These are phyloP conservation scores for Siniperca scherzeri DNA, from an alignment of 2,797 vertebrate genomes.

Conservation along the genomic window DNA sequence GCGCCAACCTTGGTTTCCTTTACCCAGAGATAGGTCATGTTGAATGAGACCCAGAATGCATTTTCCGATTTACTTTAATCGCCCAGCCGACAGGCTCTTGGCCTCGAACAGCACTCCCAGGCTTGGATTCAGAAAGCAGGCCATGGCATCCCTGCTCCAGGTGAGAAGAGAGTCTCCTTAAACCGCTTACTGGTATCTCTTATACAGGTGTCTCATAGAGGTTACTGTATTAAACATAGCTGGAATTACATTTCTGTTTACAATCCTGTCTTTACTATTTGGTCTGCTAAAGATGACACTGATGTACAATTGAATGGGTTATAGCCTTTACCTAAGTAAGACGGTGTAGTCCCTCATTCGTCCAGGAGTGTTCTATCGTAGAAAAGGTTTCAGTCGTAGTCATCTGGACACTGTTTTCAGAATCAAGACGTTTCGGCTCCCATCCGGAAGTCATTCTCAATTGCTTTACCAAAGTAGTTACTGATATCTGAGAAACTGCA, in stretches of 20 bases:
- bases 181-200: too few relatives aligned
- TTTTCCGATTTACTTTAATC: conserved; percentile 15
- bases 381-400: too few relatives aligned
- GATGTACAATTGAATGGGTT: not conserved
- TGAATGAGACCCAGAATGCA: conserved; percentile 20
- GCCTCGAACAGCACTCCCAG: not conserved
- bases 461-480: not conserved
- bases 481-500: not conserved
- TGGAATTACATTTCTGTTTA: not conserved
- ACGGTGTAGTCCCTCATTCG: too few relatives aligned
- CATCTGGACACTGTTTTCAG: too few relatives aligned
- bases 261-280: not conserved
- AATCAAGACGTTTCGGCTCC: too few relatives aligned
- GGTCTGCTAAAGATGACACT: not conserved
- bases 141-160: not conserved
- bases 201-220: not conserved
- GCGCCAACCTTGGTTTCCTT: not conserved
- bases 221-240: not conserved
- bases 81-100: not conserved
- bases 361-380: too few relatives aligned
- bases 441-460: too few relatives aligned
- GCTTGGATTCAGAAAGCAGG: conserved; percentile 3
- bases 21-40: not conserved
- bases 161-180: not conserved
- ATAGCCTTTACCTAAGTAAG: not conserved